Conservation (phyloP, 2,888 invertebrate genomes). For the Danaus chrysippus region DNA sequence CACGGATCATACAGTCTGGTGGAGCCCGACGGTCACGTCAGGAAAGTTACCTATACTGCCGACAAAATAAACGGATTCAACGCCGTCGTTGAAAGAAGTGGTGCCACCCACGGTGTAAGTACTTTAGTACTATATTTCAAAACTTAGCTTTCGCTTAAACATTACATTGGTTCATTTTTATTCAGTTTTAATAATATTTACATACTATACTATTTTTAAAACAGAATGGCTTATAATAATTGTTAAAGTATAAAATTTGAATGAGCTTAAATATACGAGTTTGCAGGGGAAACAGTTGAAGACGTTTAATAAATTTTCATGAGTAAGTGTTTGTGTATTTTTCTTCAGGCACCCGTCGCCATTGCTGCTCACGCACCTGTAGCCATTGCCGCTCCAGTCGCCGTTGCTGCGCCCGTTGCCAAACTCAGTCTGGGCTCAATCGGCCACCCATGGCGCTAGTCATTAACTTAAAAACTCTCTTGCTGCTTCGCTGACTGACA, state of each 20-base stretch:
- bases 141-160: too few species aligned
- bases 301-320: too few species aligned
- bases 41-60: slow-evolving; percentile 76
- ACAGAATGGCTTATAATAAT: not conserved
- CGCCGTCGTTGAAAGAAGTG: slow-evolving; percentile 74
- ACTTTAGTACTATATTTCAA: not conserved
- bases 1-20: slow-evolving; percentile 76
- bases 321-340: not conserved
- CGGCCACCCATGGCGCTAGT: slow-evolving; percentile 67
- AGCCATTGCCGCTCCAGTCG: slow-evolving; percentile 53
- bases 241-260: not conserved
- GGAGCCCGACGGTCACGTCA: slow-evolving; percentile 73
- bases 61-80: slow-evolving; percentile 76
- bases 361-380: slow-evolving; percentile 50
- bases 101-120: slow-evolving; percentile 63
- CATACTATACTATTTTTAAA: not conserved
- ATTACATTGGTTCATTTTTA: too few species aligned
- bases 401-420: slow-evolving; percentile 58
- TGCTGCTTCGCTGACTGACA: slow-evolving; percentile 42
- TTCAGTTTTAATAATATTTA: too few species aligned
- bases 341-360: slow-evolving; percentile 42
- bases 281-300: too few species aligned
- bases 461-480: slow-evolving; percentile 32
- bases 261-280: too few species aligned
- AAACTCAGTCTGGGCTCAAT: slow-evolving; percentile 46